Percentiles rank a stretch among this genome's conserved stretches.
phyloP scores from a whole-genome alignment of 2,113 vertebrate species.

The Ammodytes dubius region DNA sequence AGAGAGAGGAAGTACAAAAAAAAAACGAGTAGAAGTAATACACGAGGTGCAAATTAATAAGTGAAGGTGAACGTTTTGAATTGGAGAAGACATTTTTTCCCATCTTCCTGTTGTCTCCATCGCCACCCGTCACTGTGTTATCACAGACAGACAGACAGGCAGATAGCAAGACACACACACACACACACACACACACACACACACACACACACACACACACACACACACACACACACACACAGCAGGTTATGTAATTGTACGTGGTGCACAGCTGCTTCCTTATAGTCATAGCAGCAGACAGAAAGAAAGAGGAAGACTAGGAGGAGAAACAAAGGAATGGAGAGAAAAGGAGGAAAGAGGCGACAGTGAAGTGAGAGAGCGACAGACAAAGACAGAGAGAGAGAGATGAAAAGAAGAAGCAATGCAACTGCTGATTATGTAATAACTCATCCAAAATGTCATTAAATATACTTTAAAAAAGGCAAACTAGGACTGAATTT shows the following conservation, averaged over 20 bases:
- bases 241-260: conserved; percentile 79
- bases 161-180: too few species aligned
- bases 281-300: conserved; percentile 49
- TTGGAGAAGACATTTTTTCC: conserved; percentile 10
- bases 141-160: background rate
- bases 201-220: too few species aligned
- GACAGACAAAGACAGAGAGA: background rate
- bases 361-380: background rate
- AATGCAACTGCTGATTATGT: background rate
- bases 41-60: conserved; percentile 14
- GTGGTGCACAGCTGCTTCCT: conserved; percentile 78
- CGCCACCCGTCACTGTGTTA: background rate
- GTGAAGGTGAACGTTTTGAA: conserved; percentile 37
- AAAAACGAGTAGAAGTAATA: conserved; percentile 44
- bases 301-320: conserved; percentile 34
- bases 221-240: background rate
- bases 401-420: background rate
- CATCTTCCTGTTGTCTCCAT: conserved; percentile 19
- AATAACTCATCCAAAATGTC: conserved; percentile 1
- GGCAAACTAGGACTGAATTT: background rate
- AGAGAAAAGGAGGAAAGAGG: conserved; percentile 30
- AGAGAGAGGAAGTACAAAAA: background rate
- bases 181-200: too few species aligned
- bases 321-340: conserved; percentile 45
- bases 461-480: background rate